phyloP scores from a whole-genome alignment of 1,140 invertebrate genomes.

The Leptinotarsa lineolata region DNA sequence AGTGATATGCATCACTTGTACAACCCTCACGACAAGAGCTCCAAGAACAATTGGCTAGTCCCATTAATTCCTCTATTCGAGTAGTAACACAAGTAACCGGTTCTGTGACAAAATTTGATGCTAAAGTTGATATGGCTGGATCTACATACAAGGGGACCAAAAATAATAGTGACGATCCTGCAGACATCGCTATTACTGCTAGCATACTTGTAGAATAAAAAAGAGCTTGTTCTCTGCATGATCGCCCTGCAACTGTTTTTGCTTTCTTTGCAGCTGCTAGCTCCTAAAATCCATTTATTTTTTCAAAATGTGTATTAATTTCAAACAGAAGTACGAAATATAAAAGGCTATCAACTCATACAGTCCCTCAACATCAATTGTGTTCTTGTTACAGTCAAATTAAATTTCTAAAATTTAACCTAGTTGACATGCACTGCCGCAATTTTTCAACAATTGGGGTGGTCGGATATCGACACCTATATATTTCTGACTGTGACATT shows the following conservation, averaged over 20 bases:
- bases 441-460: constrained; percentile 4
- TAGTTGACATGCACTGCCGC: not conserved
- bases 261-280: constrained; percentile 44
- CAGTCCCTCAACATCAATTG: too few species aligned
- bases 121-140: constrained; percentile 84
- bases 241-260: constrained; percentile 61
- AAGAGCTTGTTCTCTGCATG: constrained; percentile 74
- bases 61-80: constrained; percentile 69
- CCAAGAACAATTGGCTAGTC: constrained; percentile 84
- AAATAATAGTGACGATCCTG: constrained; percentile 81
- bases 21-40: constrained; percentile 86
- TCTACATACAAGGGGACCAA: constrained; percentile 88
- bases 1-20: constrained; percentile 83
- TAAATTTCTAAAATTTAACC: not conserved
- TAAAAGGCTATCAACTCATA: too few species aligned
- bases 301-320: too few species aligned
- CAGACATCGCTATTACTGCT: constrained; percentile 76
- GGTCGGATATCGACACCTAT: constrained; percentile 10
- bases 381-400: too few species aligned
- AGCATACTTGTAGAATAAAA: constrained; percentile 80
- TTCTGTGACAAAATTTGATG: constrained; percentile 78
- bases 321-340: too few species aligned
- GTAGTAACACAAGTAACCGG: constrained; percentile 79
- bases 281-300: constrained; percentile 30
- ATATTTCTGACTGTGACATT: not conserved